A percentile compares a stretch with the other conserved stretches of the same genome.
phyloP scores from a whole-genome alignment of 2,888 invertebrate genomes.

The Torymus tubicola region DNA sequence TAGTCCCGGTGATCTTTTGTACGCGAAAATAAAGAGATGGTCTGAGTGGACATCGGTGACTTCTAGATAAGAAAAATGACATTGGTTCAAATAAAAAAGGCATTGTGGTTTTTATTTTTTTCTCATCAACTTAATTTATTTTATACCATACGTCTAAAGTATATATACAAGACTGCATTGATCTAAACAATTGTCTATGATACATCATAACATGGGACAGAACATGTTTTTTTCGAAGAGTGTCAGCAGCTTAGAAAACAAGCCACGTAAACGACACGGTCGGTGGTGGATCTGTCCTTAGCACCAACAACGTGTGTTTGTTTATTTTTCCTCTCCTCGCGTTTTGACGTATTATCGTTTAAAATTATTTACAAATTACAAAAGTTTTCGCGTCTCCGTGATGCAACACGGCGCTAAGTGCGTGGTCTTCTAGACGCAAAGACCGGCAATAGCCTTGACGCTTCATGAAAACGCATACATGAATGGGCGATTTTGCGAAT shows the following conservation, averaged over 20 bases:
- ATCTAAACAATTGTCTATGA: slow-evolving; percentile 63
- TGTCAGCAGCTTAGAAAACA: slow-evolving; percentile 60
- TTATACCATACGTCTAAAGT: slow-evolving; percentile 46
- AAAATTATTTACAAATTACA: slow-evolving; percentile 61
- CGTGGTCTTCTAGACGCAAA: slow-evolving; percentile 69
- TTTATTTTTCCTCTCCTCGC: slow-evolving; percentile 21
- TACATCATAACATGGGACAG: slow-evolving; percentile 62
- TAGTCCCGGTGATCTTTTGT: slow-evolving; percentile 79
- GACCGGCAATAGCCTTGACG: slow-evolving; percentile 70
- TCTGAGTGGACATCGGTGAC: slow-evolving; percentile 73
- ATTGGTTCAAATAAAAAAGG: slow-evolving; percentile 36
- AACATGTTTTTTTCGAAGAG: slow-evolving; percentile 54
- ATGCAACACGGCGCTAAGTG: slow-evolving; percentile 64
- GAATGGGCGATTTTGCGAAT: slow-evolving; percentile 27
- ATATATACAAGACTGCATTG: slow-evolving; percentile 67
- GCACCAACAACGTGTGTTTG: slow-evolving; percentile 53
- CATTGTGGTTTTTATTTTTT: slow-evolving; percentile 29
- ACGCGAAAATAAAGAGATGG: slow-evolving; percentile 78
- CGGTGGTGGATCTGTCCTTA: slow-evolving; percentile 39
- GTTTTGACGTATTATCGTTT: slow-evolving; percentile 20
- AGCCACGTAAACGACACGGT: slow-evolving; percentile 50
- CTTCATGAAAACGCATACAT: slow-evolving; percentile 38
- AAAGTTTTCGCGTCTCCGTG: slow-evolving; percentile 32
- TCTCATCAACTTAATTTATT: slow-evolving; percentile 56
- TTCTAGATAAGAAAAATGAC: background rate